Conservation (phyloP, 1,140 invertebrate species). For the Ooceraea biroi region DNA sequence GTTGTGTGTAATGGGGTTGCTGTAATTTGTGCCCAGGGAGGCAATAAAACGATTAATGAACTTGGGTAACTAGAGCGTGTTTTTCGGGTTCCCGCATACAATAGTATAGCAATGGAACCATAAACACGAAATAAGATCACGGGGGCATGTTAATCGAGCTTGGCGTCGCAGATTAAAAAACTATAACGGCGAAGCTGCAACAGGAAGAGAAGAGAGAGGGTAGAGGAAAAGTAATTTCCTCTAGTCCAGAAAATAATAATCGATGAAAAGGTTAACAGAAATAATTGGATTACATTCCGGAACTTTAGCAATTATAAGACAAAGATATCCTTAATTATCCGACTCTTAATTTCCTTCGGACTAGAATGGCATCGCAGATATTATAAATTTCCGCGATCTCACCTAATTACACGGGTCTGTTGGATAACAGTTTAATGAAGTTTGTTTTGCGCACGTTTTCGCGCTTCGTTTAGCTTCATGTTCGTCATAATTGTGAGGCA, state of each 20-base stretch:
- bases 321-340: not conserved
- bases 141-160: not conserved
- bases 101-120: not conserved
- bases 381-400: conserved; percentile 20
- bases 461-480: not conserved
- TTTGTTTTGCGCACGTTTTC: not conserved
- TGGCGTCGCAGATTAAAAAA: not conserved
- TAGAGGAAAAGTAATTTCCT: not conserved
- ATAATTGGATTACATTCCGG: conserved; percentile 10
- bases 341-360: conserved; percentile 13
- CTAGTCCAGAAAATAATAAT: not conserved
- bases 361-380: not conserved
- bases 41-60: conserved; percentile 35
- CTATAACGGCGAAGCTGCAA: not conserved
- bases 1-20: conserved; percentile 27
- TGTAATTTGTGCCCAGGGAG: not conserved
- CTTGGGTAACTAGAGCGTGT: conserved; percentile 5
- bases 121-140: not conserved
- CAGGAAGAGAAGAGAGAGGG: no score
- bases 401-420: conserved; percentile 1
- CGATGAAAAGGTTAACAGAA: conserved; percentile 5
- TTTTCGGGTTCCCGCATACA: not conserved
- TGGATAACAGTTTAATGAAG: conserved; percentile 34
- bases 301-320: conserved; percentile 34
- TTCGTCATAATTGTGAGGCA: not conserved